Base-by-base conservation (phyloP, 2,113 vertebrate species). In the Speoplatyrhinus poulsoni region DNA sequence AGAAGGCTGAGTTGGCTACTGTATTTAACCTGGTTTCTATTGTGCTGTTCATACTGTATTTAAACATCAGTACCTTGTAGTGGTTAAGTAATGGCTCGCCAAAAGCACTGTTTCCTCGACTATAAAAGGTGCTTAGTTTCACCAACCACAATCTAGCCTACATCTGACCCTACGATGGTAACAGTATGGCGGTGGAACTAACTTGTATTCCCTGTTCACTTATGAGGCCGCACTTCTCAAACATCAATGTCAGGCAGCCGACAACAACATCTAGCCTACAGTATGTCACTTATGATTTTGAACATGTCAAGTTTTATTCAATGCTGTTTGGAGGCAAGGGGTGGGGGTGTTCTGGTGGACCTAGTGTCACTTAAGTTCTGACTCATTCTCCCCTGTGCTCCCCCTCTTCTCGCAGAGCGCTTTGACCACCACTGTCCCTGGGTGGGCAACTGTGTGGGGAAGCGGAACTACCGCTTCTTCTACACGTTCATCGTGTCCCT, bases 371-470 rank as follows among this genome's bases (percentile, higher is more conserved):
- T 33, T 12, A 33, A 8, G 41, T 4, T 17, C 0, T 57, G 10
- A 49, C 13, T 12, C 55, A 10, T 55, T 4, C 11, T n/a, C 36
- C 8, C 8, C 6, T 32, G n/a, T 8, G 0, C 62, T 53, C 73
- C 12, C 26, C 71, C 60, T 60, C 11, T 1, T 53, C 71, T 48
- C 17, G 17, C 91, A 98, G 97, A 98, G 80, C 91, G 96, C 1
- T 98, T 98, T 17, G 97, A 98, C 62, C 97, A 98, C 73, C 97
- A 98, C 87, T 98, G 97, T 76, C 97, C 97, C 12, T 98, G 97
- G 97, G 96, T 98, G 62, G 97, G 97, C 53, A 98, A 98, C 93
- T 98, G 97, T 6, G 96, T 98, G 46, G 97, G 97, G 60, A 98
- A 94, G 85, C 94, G 96, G 70, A 98, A 98, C 92, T 98, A 98